Evolutionary conservation across 2,888 invertebrate genomes (phyloP), one percentile per base, ranked within the genome.

Genomic region (Lepas anatifera): DNA sequence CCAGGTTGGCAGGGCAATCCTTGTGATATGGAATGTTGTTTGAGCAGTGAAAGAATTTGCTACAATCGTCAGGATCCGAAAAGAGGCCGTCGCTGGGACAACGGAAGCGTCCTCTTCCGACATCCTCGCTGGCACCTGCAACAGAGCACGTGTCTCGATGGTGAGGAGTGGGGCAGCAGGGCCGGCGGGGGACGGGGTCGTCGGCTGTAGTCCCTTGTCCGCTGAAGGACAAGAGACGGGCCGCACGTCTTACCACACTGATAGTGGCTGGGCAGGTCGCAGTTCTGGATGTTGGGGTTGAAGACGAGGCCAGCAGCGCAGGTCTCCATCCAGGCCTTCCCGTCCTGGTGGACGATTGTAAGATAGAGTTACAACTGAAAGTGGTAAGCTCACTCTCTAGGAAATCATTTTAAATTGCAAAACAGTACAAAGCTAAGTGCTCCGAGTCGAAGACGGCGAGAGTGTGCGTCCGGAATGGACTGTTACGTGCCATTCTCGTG

Each of bases 251-350:
- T 63, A 16, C 48, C 66, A 67, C 73, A 73, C 68, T 70, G 25
- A 39, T 73, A 70, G 66, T 72, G 71, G 50, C 68, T 70, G 7
- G 68, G 67, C 32, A 68, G 64, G 43, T 73, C 73, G 41, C 73
- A 73, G 32, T 73, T 70, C 32, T 71, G 70, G 18, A 50, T 66
- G 35, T 50, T 39, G 25, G 73, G 68, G 46, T 73, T 73, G 70
- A 64, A 73, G 43, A 72, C 66, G 41, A 73, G 68, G 27, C 70
- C 71, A 8, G 27, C 50, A 13, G 73, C 70, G 58, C 73, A 73
- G 18, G 68, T 41, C 35, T 69, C 70, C 32, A 67, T 29, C 35
- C 72, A 70, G 18, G 70, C 72, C 48, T 71, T 66, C 3, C 73
- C 72, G 1, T n/a, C 52, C 73, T 73, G 70, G n/a, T 3, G 41